phyloP scores from a whole-genome alignment of 2,888 invertebrate species.

The Meteorus colon region DNA sequence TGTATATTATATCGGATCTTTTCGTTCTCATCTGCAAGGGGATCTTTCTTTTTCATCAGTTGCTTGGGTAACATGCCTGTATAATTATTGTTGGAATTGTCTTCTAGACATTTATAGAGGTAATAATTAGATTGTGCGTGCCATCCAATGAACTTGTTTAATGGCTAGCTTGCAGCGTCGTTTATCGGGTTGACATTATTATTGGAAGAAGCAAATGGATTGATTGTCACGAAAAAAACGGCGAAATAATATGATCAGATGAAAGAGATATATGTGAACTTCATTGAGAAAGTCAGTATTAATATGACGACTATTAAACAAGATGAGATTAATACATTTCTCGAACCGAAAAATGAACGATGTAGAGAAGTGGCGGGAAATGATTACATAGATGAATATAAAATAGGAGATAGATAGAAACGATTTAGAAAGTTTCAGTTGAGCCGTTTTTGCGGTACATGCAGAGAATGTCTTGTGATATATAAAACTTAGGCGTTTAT shows the following conservation, averaged over 20 bases:
- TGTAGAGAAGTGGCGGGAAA: constrained; percentile 36
- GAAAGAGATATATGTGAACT: not conserved
- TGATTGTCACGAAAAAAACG: not conserved
- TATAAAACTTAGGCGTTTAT: constrained; percentile 57
- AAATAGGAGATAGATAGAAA: constrained; percentile 41
- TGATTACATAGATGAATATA: constrained; percentile 16
- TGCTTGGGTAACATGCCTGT: not conserved
- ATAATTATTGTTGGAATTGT: constrained; percentile 15
- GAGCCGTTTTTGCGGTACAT: constrained; percentile 60
- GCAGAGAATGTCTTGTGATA: constrained; percentile 63
- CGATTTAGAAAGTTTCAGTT: constrained; percentile 52
- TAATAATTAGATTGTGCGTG: constrained; percentile 11
- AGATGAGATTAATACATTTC: not conserved
- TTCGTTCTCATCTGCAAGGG: not conserved
- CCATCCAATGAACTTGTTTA: constrained; percentile 17
- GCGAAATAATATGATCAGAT: not conserved
- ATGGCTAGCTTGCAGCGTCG: not conserved
- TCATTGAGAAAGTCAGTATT: constrained; percentile 19
- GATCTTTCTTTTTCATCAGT: not conserved
- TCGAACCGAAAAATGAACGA: not conserved
- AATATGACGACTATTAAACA: constrained; percentile 8
- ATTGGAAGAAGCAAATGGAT: not conserved
- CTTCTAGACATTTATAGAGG: constrained; percentile 1
- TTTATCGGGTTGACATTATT: not conserved
- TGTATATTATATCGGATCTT: constrained; percentile 18